phyloP scores from a whole-genome alignment of 2,797 vertebrate genomes.

The Hydrolagus colliei region DNA sequence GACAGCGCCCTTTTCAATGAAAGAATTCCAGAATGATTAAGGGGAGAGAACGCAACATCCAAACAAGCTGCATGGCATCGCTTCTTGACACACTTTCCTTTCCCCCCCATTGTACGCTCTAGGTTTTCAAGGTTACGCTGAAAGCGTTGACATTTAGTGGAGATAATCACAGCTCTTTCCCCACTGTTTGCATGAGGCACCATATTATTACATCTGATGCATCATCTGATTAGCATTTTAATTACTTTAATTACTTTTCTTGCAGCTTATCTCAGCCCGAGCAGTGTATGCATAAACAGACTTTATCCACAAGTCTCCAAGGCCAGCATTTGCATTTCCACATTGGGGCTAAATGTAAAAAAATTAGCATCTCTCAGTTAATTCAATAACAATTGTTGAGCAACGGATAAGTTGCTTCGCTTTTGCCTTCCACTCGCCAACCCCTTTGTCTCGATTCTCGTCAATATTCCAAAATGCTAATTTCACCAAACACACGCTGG shows the following conservation, averaged over 20 bases:
- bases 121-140: slow-evolving; percentile 17
- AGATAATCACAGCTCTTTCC: background rate
- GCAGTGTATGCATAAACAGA: slow-evolving; percentile 38
- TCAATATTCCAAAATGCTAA: background rate
- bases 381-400: background rate
- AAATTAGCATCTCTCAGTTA: slow-evolving; percentile 47
- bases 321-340: slow-evolving; percentile 51
- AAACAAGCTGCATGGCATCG: background rate
- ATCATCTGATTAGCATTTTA: slow-evolving; percentile 58
- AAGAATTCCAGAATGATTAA: background rate
- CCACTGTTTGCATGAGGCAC: slow-evolving; percentile 18
- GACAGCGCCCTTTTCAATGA: background rate
- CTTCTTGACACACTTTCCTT: background rate
- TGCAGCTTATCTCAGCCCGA: slow-evolving; percentile 47
- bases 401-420: background rate
- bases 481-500: background rate
- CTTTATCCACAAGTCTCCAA: slow-evolving; percentile 47
- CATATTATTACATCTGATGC: slow-evolving; percentile 45
- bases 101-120: background rate
- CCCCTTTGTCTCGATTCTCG: background rate
- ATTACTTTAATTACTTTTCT: slow-evolving; percentile 60
- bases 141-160: background rate
- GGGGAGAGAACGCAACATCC: no score
- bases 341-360: slow-evolving; percentile 37
- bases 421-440: background rate